Conservation (phyloP, 2,113 vertebrate genomes). For the Gnathonemus echidnorhynchus region DNA sequence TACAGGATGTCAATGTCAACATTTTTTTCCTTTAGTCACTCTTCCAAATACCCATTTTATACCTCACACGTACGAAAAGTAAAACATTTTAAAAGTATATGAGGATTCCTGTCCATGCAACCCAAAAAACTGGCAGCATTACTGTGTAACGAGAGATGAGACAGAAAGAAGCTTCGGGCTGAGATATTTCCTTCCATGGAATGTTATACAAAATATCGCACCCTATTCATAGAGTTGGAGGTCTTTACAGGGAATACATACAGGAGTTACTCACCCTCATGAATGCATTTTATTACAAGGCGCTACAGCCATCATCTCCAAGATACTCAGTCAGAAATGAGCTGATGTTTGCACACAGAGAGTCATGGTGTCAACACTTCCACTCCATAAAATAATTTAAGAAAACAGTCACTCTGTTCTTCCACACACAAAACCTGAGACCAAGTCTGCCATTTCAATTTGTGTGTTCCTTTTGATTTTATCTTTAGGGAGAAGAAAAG, state of each 20-base stretch:
- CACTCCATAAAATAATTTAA: not conserved
- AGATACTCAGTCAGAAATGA: not conserved
- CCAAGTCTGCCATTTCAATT: not conserved
- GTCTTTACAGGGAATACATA: slow-evolving; percentile 24
- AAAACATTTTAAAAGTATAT: slow-evolving; percentile 33
- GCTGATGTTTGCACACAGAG: slow-evolving; percentile 3
- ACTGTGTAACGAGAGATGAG: slow-evolving; percentile 42
- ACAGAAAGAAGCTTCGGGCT: slow-evolving; percentile 35
- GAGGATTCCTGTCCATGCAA: slow-evolving; percentile 18
- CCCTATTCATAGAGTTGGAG: slow-evolving; percentile 39
- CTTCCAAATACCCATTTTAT: slow-evolving; percentile 22
- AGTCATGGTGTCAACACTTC: not conserved
- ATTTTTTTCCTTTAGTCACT: not conserved
- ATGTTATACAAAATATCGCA: slow-evolving; percentile 37
- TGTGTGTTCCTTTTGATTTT: slow-evolving; percentile 1
- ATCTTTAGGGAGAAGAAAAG: not conserved
- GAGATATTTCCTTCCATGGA: slow-evolving; percentile 24
- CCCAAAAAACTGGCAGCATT: slow-evolving; percentile 35
- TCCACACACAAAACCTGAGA: not conserved
- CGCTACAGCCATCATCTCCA: not conserved
- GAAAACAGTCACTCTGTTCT: not conserved
- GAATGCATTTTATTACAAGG: not conserved
- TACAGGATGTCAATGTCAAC: not conserved
- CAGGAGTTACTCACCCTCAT: slow-evolving; percentile 13
- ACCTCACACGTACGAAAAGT: slow-evolving; percentile 18